A percentile compares a stretch with the other conserved stretches of the same genome.
phyloP scores from a whole-genome alignment of 2,797 vertebrate genomes.

The Falco cherrug region DNA sequence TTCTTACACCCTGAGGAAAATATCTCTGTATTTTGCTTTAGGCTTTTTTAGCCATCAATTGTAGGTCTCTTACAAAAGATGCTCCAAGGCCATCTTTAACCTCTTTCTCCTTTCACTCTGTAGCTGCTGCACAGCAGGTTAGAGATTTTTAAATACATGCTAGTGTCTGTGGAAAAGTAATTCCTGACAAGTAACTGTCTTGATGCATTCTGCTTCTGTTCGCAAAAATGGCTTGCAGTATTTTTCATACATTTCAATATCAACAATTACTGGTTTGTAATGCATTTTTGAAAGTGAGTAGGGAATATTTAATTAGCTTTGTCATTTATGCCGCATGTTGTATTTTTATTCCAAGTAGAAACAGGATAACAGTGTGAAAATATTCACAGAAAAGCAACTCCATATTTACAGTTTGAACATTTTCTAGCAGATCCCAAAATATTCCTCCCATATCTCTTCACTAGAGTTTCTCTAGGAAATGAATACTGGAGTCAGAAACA shows the following conservation, averaged over 20 bases:
- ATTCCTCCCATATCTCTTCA: background rate
- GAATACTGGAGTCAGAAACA: background rate
- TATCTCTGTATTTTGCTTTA: constrained; percentile 32
- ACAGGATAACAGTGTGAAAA: background rate
- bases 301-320: background rate
- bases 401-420: background rate
- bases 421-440: background rate
- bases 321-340: background rate
- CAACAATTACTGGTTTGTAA: background rate
- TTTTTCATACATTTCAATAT: background rate
- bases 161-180: background rate
- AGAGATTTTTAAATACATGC: background rate
- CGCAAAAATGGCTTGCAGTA: background rate
- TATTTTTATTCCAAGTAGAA: background rate
- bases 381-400: background rate
- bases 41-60: constrained; percentile 31
- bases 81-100: constrained; percentile 58
- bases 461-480: background rate
- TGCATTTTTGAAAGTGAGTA: background rate
- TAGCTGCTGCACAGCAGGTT: background rate
- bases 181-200: background rate
- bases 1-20: constrained; percentile 15
- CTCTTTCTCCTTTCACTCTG: constrained; percentile 33
- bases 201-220: background rate
- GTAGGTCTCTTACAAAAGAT: background rate